Conservation (phyloP, 2,888 invertebrate genomes). For the Eretmocerus hayati region DNA sequence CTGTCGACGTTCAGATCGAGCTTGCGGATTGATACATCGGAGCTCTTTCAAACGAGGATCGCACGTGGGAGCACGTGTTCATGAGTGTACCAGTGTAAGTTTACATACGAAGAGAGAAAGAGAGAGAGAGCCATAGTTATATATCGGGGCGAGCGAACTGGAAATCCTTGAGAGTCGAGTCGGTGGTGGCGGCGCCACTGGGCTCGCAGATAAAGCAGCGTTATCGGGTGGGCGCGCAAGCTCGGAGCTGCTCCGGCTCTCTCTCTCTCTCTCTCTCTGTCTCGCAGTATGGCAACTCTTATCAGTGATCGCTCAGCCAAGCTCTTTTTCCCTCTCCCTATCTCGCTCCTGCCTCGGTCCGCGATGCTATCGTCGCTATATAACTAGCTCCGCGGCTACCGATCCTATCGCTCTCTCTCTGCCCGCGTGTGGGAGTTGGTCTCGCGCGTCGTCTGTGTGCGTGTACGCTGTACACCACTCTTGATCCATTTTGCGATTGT, state of each 20-base stretch:
- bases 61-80: too few species aligned
- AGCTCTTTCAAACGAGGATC: too few species aligned
- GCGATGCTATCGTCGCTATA: conserved; percentile 54
- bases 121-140: conserved; percentile 1
- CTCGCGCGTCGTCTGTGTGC: conserved; percentile 1
- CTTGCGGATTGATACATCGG: too few species aligned
- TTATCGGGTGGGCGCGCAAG: conserved; percentile 40
- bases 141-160: conserved; percentile 23
- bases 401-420: conserved; percentile 47
- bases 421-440: too few species aligned
- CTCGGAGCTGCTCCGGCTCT: background rate
- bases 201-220: conserved; percentile 45
- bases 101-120: background rate
- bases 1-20: too few species aligned
- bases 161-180: conserved; percentile 46
- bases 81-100: too few species aligned
- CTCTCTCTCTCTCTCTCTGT: too few species aligned
- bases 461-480: too few species aligned
- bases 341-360: conserved; percentile 34
- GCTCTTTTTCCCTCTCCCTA: conserved; percentile 33
- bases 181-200: conserved; percentile 47
- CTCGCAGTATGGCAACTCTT: conserved; percentile 29
- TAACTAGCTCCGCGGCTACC: conserved; percentile 54
- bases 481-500: too few species aligned
- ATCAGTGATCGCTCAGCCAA: conserved; percentile 50